Percentiles rank a stretch among this genome's conserved stretches.
Evolutionary conservation across 2,797 vertebrate genomes (phyloP).

Genomic region (Nannoperca australis): DNA sequence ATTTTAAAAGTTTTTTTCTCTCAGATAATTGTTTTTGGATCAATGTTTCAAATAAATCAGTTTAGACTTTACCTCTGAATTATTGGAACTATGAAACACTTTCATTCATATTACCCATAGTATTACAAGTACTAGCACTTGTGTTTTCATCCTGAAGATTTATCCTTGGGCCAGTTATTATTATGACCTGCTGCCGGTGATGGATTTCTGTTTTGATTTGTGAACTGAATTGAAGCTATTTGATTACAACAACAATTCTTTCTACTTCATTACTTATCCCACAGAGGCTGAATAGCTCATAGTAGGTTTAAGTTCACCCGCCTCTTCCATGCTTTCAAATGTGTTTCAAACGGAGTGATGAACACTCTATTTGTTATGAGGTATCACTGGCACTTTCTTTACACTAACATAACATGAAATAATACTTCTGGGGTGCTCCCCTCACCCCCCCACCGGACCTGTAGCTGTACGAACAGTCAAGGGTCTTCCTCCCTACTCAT

Average conservation of each 20-base stretch:
- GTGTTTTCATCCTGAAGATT: not conserved
- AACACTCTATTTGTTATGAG: slow-evolving; percentile 34
- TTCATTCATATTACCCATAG: not conserved
- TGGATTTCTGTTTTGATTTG: slow-evolving; percentile 23
- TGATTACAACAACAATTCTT: slow-evolving; percentile 23
- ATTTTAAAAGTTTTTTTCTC: not conserved
- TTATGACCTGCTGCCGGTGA: not conserved
- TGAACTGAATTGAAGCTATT: slow-evolving; percentile 9
- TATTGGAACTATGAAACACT: not conserved
- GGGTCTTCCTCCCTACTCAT: slow-evolving; percentile 19
- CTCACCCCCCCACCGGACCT: not conserved
- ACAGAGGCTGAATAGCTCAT: not conserved
- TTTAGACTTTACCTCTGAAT: not conserved
- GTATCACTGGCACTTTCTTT: slow-evolving; percentile 43
- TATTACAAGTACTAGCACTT: not conserved
- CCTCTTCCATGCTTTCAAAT: slow-evolving; percentile 22
- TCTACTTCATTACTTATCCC: slow-evolving; percentile 18
- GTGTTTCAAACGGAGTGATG: slow-evolving; percentile 27
- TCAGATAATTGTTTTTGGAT: not conserved
- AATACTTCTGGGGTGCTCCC: slow-evolving; percentile 11
- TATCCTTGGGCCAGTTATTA: slow-evolving; percentile 4
- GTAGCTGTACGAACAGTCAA: slow-evolving; percentile 31
- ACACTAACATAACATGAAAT: slow-evolving; percentile 37
- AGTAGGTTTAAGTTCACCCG: not conserved
- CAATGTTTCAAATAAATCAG: not conserved